phyloP scores from a whole-genome alignment of 2,888 invertebrate species.

The Calephelis perditalis region DNA sequence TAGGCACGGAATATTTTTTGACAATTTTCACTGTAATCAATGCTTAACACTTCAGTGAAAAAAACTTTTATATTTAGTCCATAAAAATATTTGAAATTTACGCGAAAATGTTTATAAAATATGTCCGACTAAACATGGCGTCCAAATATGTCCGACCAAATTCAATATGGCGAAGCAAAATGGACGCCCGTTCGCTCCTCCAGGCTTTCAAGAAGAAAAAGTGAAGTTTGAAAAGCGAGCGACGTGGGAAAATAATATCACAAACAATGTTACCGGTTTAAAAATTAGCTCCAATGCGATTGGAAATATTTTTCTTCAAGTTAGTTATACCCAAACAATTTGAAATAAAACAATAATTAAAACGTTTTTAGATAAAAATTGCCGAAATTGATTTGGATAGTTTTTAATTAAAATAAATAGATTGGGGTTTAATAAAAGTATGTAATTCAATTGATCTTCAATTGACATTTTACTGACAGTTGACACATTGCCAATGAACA shows the following conservation, averaged over 20 bases:
- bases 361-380: no score
- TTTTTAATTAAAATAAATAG: no score
- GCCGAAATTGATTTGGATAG: no score
- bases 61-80: conserved; percentile 69
- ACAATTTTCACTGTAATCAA: conserved; percentile 55
- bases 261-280: conserved; percentile 31
- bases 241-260: conserved; percentile 22
- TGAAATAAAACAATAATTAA: no score
- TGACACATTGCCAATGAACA: conserved; percentile 17
- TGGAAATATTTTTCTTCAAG: no score
- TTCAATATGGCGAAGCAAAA: conserved; percentile 79
- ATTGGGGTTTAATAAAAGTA: no score
- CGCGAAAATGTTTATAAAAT: conserved; percentile 84
- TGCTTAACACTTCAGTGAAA: conserved; percentile 66
- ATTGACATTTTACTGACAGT: not conserved
- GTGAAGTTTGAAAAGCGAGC: conserved; percentile 21
- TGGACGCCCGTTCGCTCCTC: conserved; percentile 63
- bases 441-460: no score
- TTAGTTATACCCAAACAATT: no score
- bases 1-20: conserved; percentile 62
- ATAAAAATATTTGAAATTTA: conserved; percentile 78
- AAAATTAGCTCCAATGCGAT: no score
- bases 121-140: conserved; percentile 87
- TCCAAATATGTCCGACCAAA: conserved; percentile 82
- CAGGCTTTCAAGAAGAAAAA: conserved; percentile 45